Base-by-base conservation (phyloP, 2,113 vertebrate genomes). In the Alligator sinensis region DNA sequence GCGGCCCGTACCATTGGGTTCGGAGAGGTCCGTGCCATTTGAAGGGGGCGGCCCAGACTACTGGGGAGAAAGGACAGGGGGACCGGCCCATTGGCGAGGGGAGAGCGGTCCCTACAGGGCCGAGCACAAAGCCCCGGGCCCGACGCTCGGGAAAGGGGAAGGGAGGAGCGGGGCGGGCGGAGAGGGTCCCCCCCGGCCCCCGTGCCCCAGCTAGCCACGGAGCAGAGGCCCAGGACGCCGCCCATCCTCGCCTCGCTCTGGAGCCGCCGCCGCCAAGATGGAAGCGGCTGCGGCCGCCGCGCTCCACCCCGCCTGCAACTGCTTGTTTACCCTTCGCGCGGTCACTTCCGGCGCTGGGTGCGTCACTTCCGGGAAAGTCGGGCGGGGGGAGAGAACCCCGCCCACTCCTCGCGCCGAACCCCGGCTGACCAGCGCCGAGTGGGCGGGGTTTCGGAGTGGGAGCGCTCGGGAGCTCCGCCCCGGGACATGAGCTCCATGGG, bases 171-270 rank as follows among this genome's bases (percentile, higher is more conserved):
- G 4, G 22, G 27, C 4, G 5, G 11, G 21, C 17, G 9, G 27
- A 19, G 24, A 47, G 3, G 60, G 27, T 6, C 18, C 30, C 38
- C 38, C n/a, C 47, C 14, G 6, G 22, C 8, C 7, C 78, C 1
- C 66, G 98, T 98, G 93, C 99, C 99, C 99, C 99, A 99, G 97
- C 99, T 99, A 75, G 99, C 99, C 98, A 99, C 88, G 93, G 99
- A 99, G 97, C 99, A 99, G 84, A 99, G 96, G 17, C 99, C 99
- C 84, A 99, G 97, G 8, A 99, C 99, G n/a, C 98, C 96, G 94
- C 99, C 99, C 99, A 99, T 98, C 63, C 59, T 90, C 34, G 11
- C 25, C 2, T 10, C 24, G 54, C 66, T n/a, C 24, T 2, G 28
- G 25, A 8, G 1, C 25, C 2, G 25, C 6, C 5, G 74, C 77